A percentile compares a stretch with the other conserved stretches of the same genome.
Conservation (phyloP, 2,797 vertebrate species). For the Ibycter americanus region DNA sequence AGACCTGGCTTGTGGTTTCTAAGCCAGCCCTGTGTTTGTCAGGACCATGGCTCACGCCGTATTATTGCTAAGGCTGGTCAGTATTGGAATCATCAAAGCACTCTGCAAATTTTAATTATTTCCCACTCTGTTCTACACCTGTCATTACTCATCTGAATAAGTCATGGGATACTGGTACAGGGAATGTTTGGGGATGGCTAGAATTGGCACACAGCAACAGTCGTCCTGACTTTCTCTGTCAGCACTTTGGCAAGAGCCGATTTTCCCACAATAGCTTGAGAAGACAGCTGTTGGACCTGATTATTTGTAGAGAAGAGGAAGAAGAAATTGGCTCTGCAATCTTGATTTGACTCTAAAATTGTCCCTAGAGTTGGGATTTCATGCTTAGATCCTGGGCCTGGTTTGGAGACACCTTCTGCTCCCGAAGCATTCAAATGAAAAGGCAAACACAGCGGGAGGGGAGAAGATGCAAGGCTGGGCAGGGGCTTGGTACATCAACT, state of each 20-base stretch:
- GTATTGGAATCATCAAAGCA: neutral
- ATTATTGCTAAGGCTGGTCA: neutral
- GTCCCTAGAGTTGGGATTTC: neutral
- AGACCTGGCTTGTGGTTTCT: neutral
- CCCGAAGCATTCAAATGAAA: neutral
- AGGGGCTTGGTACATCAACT: neutral
- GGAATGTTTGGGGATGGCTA: neutral
- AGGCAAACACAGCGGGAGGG: neutral
- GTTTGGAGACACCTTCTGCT: neutral
- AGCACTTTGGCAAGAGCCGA: constrained; percentile 10
- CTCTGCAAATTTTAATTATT: neutral
- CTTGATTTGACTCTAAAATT: constrained; percentile 58
- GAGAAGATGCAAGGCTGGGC: neutral
- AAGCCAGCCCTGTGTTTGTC: neutral
- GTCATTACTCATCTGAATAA: neutral
- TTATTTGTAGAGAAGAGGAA: neutral
- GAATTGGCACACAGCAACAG: neutral
- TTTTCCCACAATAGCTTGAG: constrained; percentile 12
- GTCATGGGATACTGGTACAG: neutral
- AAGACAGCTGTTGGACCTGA: neutral
- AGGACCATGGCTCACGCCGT: neutral
- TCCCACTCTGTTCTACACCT: neutral
- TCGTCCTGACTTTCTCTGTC: neutral
- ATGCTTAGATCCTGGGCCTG: neutral
- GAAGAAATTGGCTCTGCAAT: neutral